phyloP scores from a whole-genome alignment of 2,888 invertebrate genomes.

The Drosophila fungiperda region DNA sequence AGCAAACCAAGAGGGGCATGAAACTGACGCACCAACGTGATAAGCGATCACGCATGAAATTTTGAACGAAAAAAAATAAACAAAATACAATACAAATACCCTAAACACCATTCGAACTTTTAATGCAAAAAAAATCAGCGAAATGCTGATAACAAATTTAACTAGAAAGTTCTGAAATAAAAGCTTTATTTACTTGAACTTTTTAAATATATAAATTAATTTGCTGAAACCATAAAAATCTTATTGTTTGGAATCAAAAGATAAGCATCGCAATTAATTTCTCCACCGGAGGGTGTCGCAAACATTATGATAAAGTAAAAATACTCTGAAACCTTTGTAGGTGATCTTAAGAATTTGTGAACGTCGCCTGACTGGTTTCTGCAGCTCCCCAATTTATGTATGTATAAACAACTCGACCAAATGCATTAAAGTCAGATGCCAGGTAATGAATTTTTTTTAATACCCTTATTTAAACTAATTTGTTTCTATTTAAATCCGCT shows the following conservation, averaged over 20 bases:
- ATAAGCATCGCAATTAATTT: background rate
- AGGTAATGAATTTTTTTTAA: constrained; percentile 2
- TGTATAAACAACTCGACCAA: constrained; percentile 8
- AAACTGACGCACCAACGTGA: constrained; percentile 27
- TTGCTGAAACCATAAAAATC: background rate
- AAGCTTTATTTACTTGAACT: too few species aligned
- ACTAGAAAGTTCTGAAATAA: background rate
- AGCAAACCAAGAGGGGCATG: constrained; percentile 13
- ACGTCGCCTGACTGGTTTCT: constrained; percentile 43
- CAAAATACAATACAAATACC: constrained; percentile 15
- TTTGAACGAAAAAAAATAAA: constrained; percentile 20
- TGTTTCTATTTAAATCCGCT: constrained; percentile 8
- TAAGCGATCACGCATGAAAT: constrained; percentile 55
- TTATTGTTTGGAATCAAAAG: too few species aligned
- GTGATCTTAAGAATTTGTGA: constrained; percentile 12
- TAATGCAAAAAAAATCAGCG: background rate
- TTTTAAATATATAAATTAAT: background rate
- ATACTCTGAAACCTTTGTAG: constrained; percentile 3
- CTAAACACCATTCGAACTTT: constrained; percentile 11
- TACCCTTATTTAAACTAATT: background rate
- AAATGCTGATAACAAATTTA: background rate
- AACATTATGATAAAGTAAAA: constrained; percentile 13
- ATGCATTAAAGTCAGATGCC: constrained; percentile 1
- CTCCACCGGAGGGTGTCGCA: constrained; percentile 1
- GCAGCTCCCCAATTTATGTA: constrained; percentile 6